Evolutionary conservation across 2,888 invertebrate species (phyloP).

Genomic region (Euplagia quadripunctaria): DNA sequence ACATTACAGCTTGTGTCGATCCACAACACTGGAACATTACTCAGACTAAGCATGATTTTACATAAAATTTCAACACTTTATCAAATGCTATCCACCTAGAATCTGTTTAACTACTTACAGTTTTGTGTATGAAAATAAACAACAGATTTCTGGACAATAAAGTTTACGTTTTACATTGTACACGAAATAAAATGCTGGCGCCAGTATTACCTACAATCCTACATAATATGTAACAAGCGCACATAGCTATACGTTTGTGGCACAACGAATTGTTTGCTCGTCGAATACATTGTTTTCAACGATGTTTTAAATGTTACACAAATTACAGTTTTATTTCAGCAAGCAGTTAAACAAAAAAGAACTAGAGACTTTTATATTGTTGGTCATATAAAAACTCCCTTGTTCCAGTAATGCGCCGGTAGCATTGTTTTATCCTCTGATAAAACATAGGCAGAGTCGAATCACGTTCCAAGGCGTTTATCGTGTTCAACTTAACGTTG

Average conservation of each 20-base stretch:
- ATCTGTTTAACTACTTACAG: no score
- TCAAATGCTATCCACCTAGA: neutral
- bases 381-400: neutral
- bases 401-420: neutral
- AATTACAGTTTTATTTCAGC: neutral
- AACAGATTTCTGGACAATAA: neutral
- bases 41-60: neutral
- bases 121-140: neutral
- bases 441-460: neutral
- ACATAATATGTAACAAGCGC: neutral
- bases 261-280: neutral
- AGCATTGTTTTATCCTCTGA: neutral
- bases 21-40: neutral
- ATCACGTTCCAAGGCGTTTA: neutral
- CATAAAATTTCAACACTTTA: neutral
- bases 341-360: neutral
- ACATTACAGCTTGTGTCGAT: neutral
- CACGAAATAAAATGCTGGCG: no score
- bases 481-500: neutral
- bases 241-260: neutral
- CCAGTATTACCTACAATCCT: neutral
- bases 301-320: slow-evolving; percentile 2
- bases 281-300: slow-evolving; percentile 2
- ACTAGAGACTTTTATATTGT: neutral
- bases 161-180: neutral